Conservation (phyloP, 2,113 vertebrate genomes). For the Urocynchramus pylzowi region DNA sequence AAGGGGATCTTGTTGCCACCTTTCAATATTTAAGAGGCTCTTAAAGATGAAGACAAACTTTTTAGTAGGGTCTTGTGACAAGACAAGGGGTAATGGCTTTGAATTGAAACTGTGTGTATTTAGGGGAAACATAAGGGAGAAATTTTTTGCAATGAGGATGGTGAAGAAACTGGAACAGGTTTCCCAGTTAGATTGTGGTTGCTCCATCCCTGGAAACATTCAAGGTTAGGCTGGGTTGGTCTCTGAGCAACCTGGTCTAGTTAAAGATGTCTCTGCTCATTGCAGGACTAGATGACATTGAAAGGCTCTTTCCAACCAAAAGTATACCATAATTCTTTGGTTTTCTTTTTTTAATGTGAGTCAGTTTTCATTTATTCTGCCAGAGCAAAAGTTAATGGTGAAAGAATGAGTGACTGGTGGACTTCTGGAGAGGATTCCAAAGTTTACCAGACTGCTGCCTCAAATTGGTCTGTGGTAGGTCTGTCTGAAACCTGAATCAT, state of each 20-base stretch:
- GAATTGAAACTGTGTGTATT: neutral
- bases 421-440: neutral
- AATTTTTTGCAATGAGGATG: rapidly evolving
- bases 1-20: neutral
- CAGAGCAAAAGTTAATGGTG: neutral
- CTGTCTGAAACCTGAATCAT: neutral
- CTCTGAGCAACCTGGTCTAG: neutral
- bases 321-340: neutral
- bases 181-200: neutral
- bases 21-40: neutral
- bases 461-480: neutral
- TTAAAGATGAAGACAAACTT: neutral
- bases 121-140: neutral
- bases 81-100: neutral
- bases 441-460: neutral
- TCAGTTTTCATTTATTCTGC: neutral
- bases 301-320: neutral
- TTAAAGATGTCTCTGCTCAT: neutral
- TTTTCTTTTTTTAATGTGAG: neutral
- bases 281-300: neutral
- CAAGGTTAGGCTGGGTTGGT: neutral
- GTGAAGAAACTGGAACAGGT: neutral
- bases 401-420: neutral
- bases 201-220: neutral
- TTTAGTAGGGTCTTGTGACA: neutral